Conservation (phyloP, 2,888 invertebrate species). For the Masnerella sp. region DNA sequence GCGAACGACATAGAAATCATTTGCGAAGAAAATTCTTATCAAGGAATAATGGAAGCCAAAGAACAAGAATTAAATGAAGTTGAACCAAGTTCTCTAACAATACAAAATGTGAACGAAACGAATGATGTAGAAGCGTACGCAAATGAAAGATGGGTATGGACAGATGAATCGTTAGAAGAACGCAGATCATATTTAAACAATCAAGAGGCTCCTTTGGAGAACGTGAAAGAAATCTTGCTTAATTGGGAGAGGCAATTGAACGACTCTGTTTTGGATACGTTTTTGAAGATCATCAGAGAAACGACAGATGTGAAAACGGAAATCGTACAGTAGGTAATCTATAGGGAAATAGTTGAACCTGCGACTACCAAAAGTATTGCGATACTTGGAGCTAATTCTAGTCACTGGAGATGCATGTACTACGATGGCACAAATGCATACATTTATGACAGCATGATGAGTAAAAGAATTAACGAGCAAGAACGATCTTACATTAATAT, state of each 20-base stretch:
- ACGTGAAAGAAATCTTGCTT: not conserved
- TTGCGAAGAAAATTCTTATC: too few species aligned
- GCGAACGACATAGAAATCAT: too few species aligned
- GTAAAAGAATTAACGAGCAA: not conserved
- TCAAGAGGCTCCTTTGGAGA: not conserved
- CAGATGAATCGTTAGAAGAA: not conserved
- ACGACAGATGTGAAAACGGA: conserved; percentile 1
- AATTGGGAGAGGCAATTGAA: not conserved
- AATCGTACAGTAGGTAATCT: conserved; percentile 6
- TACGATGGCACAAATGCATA: not conserved
- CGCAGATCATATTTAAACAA: not conserved
- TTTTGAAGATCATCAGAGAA: conserved; percentile 6
- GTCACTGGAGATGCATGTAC: conserved; percentile 4
- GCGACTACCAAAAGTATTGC: not conserved
- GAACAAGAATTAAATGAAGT: too few species aligned
- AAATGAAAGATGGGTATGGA: not conserved
- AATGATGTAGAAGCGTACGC: not conserved
- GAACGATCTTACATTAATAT: not conserved
- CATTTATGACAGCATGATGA: conserved; percentile 6
- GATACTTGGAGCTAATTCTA: not conserved
- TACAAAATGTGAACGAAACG: not conserved
- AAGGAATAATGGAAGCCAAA: too few species aligned
- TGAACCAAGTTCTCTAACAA: too few species aligned
- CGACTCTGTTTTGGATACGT: not conserved
- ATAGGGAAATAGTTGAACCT: not conserved